phyloP scores from a whole-genome alignment of 2,113 vertebrate genomes.

The Anarhynchus alexandrinus region DNA sequence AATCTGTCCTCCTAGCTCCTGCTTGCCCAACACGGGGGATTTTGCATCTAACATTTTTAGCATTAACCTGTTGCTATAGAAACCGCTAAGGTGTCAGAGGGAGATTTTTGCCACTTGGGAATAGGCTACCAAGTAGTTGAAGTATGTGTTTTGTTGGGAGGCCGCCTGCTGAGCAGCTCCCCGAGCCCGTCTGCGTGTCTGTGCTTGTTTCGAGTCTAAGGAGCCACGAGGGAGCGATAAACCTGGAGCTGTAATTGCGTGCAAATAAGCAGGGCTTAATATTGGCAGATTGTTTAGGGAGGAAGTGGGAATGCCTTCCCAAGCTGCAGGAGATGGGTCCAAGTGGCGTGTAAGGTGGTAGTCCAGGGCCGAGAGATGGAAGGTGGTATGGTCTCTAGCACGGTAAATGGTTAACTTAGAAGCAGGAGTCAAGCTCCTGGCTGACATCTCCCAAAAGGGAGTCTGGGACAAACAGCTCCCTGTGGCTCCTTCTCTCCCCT shows the following conservation, averaged over 20 bases:
- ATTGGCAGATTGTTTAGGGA: not conserved
- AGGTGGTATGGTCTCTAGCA: not conserved
- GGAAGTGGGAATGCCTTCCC: not conserved
- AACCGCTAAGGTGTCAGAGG: constrained; percentile 44
- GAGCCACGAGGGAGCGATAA: not conserved
- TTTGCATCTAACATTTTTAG: constrained; percentile 45
- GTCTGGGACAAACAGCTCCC: not conserved
- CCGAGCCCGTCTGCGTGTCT: not conserved
- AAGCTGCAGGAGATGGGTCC: not conserved
- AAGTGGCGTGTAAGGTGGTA: no score
- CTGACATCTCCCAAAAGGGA: not conserved
- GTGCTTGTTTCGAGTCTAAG: not conserved
- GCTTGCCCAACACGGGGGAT: not conserved
- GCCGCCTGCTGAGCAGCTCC: not conserved
- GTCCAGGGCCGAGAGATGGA: not conserved
- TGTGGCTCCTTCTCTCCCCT: not conserved
- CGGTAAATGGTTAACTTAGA: not conserved
- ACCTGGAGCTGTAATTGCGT: not conserved
- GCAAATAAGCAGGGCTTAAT: not conserved
- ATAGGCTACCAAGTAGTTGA: not conserved
- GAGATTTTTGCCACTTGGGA: constrained; percentile 22
- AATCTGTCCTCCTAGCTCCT: not conserved
- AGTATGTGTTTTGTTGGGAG: not conserved
- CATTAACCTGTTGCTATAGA: constrained; percentile 63
- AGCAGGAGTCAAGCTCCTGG: not conserved